These are phyloP conservation scores for Morone saxatilis DNA, from an alignment of 2,113 vertebrate genomes.

Conservation along the genomic window DNA sequence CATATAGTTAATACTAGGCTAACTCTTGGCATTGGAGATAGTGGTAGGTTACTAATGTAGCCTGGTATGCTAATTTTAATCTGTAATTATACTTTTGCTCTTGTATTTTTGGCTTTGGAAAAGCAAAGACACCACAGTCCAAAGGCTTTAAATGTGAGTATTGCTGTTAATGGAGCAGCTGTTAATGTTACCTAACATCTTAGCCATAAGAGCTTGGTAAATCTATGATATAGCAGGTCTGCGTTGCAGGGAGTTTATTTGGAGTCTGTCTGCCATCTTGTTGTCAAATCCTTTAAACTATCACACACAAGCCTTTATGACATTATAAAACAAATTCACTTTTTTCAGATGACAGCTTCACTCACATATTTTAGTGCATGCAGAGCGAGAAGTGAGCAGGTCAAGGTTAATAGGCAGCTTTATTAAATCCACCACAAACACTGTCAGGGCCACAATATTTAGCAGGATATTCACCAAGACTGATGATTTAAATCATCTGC, in stretches of 20 bases:
- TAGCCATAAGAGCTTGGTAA: neutral
- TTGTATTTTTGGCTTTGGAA: neutral
- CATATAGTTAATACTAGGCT: too few relatives aligned
- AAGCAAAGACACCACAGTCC: neutral
- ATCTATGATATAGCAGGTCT: neutral
- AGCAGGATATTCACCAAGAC: neutral
- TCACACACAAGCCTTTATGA: neutral
- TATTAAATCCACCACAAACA: neutral
- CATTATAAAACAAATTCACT: neutral
- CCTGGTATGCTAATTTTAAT: too few relatives aligned
- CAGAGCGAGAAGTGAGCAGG: neutral
- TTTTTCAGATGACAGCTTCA: neutral
- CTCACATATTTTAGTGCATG: neutral
- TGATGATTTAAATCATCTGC: neutral
- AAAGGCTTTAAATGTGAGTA: neutral
- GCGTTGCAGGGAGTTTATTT: neutral
- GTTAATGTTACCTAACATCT: neutral
- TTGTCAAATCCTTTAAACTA: neutral
- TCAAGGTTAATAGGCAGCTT: conserved; percentile 5
- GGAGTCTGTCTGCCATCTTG: neutral
- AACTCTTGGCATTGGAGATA: too few relatives aligned
- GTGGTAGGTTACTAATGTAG: too few relatives aligned
- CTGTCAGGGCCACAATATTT: neutral
- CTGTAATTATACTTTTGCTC: neutral
- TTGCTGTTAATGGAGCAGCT: neutral